Percentiles rank a stretch among this genome's conserved stretches.
Conservation (phyloP, 2,888 invertebrate genomes). For the Heterodera filipjevi region DNA sequence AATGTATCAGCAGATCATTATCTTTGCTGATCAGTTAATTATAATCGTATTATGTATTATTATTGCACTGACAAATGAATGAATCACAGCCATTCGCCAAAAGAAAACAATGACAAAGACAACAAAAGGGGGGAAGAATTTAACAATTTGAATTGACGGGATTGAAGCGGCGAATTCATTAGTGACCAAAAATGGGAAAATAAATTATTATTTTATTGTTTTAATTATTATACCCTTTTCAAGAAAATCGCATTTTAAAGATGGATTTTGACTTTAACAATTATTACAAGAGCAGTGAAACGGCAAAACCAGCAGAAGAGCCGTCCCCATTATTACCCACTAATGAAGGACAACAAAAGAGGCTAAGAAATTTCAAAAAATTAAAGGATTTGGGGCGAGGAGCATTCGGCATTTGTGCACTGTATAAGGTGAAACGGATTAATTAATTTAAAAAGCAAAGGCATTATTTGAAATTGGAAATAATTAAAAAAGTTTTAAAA, state of each 20-base stretch:
- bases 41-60: no score
- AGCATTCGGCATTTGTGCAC: slow-evolving; percentile 31
- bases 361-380: slow-evolving; percentile 33
- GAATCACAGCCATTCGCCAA: not conserved
- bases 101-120: not conserved
- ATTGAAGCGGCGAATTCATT: no score
- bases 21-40: not conserved
- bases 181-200: no score
- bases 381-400: slow-evolving; percentile 33
- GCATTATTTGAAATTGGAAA: not conserved
- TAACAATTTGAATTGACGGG: no score
- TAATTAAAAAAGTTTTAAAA: not conserved
- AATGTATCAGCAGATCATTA: not conserved
- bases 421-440: slow-evolving; percentile 14
- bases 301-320: not conserved
- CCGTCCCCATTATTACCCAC: not conserved
- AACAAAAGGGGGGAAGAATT: no score
- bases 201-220: not conserved
- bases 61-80: no score
- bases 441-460: not conserved
- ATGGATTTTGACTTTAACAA: slow-evolving; percentile 4
- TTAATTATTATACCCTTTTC: not conserved
- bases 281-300: not conserved
- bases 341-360: not conserved
- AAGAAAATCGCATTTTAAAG: not conserved